Base-by-base conservation (phyloP, 2,113 vertebrate genomes). In the Puma concolor region DNA sequence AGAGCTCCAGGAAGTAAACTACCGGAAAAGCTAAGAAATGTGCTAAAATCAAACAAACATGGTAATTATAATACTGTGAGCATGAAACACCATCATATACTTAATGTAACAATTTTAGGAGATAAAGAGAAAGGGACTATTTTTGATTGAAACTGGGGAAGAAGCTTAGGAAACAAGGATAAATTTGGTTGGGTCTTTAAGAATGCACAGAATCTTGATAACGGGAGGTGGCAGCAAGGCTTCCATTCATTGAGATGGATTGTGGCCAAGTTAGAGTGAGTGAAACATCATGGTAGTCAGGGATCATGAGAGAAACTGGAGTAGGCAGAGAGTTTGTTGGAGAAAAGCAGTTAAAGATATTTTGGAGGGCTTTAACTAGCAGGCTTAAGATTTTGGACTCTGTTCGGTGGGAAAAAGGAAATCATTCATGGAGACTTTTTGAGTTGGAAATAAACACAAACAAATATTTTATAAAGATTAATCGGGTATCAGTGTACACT, bases 371-470 rank as follows among this genome's bases (percentile, higher is more conserved):
- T 38, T 66, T 72, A 77, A 27, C 12, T 36, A n/a, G 7, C 5
- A 41, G 16, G 57, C 7, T 72, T 67, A 71, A 64, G 48, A 25
- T 38, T 86, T 84, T 48, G 29, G n/a, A 64, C 16, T 69, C 23
- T 64, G 11, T 52, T 71, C 5, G 17, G 11, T 29, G 36, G 7
- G 33, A 38, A 71, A 91, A 87, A 0, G 3, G 13, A 81, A 88
- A 29, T 12, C 27, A 67, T 76, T 96, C 83, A 67, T 14, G 79
- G 52, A n/a, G 8, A 5, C 63, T 36, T 76, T 88, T 33, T 95
- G 67, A 77, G 60, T 71, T 86, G 63, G 27, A 95, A 86, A 92
- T 54, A 7, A 92, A 63, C 10, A 94, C n/a, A 83, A 82, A 77
- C 23, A 82, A 82, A 69, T 63, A n/a, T 50, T 90, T 80, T 54